These are phyloP conservation scores for Ormyrus labotus DNA, from an alignment of 2,888 invertebrate species.

Conservation along the genomic window DNA sequence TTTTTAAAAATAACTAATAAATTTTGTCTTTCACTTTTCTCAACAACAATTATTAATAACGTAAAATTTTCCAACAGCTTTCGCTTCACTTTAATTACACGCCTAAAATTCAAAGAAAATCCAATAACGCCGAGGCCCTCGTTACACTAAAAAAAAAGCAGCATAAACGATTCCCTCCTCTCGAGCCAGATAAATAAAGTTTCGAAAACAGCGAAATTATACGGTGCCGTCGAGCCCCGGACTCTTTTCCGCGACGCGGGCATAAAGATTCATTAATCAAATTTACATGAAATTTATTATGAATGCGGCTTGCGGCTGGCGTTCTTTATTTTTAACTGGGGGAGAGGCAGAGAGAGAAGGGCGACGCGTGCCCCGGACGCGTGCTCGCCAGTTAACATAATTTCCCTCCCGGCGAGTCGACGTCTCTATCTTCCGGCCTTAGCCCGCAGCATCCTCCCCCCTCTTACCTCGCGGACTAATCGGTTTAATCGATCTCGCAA, in stretches of 20 bases:
- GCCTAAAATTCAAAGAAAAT: background rate
- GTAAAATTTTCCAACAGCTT: no score
- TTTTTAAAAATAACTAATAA: no score
- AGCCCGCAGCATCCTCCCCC: background rate
- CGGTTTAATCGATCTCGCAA: constrained; percentile 45
- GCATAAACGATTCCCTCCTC: no score
- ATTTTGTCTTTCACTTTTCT: no score
- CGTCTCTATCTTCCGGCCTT: no score
- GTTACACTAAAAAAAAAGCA: no score
- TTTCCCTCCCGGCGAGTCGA: constrained; percentile 2
- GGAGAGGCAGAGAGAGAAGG: no score
- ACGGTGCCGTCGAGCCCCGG: background rate
- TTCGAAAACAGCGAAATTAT: background rate
- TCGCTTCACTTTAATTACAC: background rate
- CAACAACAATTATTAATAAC: no score
- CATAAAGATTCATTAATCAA: constrained; percentile 35
- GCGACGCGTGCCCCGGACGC: background rate
- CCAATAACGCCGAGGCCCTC: background rate
- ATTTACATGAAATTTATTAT: constrained; percentile 45
- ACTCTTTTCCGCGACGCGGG: background rate
- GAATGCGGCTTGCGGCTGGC: background rate
- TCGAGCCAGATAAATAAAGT: background rate
- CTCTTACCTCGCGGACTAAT: constrained; percentile 19
- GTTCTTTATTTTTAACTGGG: constrained; percentile 15
- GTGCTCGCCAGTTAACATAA: constrained; percentile 45